phyloP scores from a whole-genome alignment of 2,113 vertebrate genomes.

The Corythornis cristatus region DNA sequence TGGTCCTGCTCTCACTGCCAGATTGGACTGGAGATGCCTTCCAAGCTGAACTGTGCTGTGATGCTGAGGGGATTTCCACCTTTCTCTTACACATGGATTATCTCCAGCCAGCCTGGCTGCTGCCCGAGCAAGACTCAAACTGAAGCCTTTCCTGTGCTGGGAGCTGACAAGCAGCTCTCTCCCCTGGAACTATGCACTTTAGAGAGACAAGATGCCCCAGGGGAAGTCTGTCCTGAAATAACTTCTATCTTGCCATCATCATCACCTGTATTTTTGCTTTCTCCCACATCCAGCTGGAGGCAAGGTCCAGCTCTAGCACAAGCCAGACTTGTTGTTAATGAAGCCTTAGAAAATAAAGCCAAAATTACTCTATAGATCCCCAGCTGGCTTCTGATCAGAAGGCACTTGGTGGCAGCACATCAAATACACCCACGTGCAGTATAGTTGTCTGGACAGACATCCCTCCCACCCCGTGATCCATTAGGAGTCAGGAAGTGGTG shows the following conservation, averaged over 20 bases:
- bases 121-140: background rate
- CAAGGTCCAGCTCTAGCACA: conserved; percentile 13
- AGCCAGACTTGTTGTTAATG: conserved; percentile 10
- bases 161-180: background rate
- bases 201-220: background rate
- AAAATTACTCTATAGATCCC: conserved; percentile 13
- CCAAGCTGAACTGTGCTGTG: background rate
- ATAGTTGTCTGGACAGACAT: conserved; percentile 24
- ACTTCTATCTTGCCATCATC: background rate
- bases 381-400: conserved; percentile 57
- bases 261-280: background rate
- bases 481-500: background rate
- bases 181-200: background rate
- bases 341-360: conserved; percentile 36
- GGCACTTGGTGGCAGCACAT: conserved; percentile 48
- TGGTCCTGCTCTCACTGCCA: fast-evolving
- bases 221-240: conserved; percentile 26
- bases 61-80: background rate
- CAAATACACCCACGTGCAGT: conserved; percentile 50
- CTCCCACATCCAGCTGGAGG: background rate
- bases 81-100: background rate
- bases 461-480: background rate
- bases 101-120: conserved; percentile 21
- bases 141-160: background rate
- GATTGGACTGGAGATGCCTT: background rate